Percentiles rank a stretch among this genome's conserved stretches.
Evolutionary conservation across 2,888 invertebrate genomes (phyloP).

Genomic region (Abrostola triplasia): DNA sequence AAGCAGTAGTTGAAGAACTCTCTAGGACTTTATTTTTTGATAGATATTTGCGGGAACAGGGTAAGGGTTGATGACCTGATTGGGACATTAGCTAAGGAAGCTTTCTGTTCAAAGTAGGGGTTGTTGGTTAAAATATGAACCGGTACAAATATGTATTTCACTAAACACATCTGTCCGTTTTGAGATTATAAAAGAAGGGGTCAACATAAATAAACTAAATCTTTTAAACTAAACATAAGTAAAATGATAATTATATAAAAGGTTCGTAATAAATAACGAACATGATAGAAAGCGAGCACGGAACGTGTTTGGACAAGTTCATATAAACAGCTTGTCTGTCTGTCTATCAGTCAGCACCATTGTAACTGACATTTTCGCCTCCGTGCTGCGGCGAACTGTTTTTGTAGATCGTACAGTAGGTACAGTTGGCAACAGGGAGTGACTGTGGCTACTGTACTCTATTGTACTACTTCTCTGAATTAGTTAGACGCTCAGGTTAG

Average conservation of each 20-base stretch:
- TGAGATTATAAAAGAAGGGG: background rate
- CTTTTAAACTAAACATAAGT: background rate
- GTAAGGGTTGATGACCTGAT: too few relatives aligned
- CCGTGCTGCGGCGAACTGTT: conserved; percentile 24
- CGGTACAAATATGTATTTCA: too few relatives aligned
- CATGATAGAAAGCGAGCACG: conserved; percentile 19
- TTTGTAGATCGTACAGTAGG: conserved; percentile 21
- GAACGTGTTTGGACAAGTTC: conserved; percentile 43
- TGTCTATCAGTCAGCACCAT: conserved; percentile 52
- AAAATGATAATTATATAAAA: conserved; percentile 16
- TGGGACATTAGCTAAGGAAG: too few relatives aligned
- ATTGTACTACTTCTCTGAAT: background rate
- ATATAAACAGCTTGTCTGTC: conserved; percentile 51
- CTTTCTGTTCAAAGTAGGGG: too few relatives aligned
- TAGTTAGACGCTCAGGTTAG: background rate
- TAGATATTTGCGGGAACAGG: too few relatives aligned
- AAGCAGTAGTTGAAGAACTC: too few relatives aligned
- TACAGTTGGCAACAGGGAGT: conserved; percentile 29
- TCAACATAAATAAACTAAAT: background rate
- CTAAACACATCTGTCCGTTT: background rate
- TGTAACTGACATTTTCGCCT: conserved; percentile 52
- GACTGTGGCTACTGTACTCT: background rate
- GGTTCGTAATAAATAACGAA: conserved; percentile 20
- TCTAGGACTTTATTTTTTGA: too few relatives aligned
- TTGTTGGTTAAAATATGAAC: too few relatives aligned